Evolutionary conservation across 2,888 invertebrate species (phyloP), one percentile per base, ranked within the genome.

Genomic region (Cantharis rustica): DNA sequence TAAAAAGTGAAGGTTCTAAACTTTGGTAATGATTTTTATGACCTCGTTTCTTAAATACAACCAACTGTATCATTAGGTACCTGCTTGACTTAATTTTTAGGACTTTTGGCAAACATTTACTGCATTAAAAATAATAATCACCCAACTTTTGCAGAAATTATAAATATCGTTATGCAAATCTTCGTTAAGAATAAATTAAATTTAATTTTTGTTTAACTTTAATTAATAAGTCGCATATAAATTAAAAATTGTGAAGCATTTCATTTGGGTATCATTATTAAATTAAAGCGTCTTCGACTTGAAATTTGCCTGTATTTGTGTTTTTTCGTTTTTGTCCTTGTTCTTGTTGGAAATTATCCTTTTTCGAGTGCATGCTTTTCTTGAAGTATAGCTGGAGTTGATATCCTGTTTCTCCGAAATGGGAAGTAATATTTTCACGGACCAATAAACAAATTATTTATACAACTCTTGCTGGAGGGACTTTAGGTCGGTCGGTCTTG

Each of bases 401-500:
- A 47, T 47, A n/a, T 47, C 2, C n/a, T 13, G 7, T 47, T n/a
- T 47, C n/a, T 7, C 7, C 5, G n/a, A 47, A 47, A 47, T 47
- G 47, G 47, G 47, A 47, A 47, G 47, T 47, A 47, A 47, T 47
- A 47, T 72, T 23, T 23, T 72, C 63, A 64, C 47, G 66, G 16
- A 11, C 20, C n/a, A 62, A 72, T 66, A 66, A 31, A 63, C 66
- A 72, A 64, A 66, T 72, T 72, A 66, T 72, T 63, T 63, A 9
- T 17, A 66, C 15, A 72, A 72, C 71, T 71, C 31, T 61, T 66
- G 64, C 66, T 5, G 64, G 20, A 23, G 64, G 17, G 23, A 27
- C 10, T 66, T 66, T 3, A 61, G 68, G 68, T 68, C n/a, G 72
- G 73, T 73, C 73, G 69, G 68, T 66, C n/a, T 47, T n/a, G n/a